These are phyloP conservation scores for Ashinkailepas kermadecensis DNA, from an alignment of 2,888 invertebrate genomes.

Conservation along the genomic window DNA sequence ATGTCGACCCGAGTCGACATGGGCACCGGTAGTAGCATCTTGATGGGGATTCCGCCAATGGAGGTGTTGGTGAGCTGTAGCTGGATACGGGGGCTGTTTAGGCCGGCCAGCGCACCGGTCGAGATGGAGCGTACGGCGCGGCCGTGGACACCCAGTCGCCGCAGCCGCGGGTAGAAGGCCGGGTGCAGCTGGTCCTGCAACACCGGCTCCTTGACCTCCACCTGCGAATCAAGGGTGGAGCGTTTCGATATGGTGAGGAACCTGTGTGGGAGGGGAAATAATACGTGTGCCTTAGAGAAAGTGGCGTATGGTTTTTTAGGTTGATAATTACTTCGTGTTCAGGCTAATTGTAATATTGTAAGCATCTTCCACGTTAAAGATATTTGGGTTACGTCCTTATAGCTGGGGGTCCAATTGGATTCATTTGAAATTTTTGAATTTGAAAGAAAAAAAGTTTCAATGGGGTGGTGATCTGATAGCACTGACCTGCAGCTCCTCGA, in stretches of 20 bases:
- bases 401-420: too few relatives aligned
- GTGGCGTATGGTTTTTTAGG: too few relatives aligned
- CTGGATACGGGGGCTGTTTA: conserved; percentile 54
- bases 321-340: too few relatives aligned
- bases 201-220: conserved; percentile 76
- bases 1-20: conserved; percentile 71
- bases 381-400: too few relatives aligned
- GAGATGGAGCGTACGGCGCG: conserved; percentile 65
- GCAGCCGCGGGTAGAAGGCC: conserved; percentile 63
- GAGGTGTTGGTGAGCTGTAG: conserved; percentile 76
- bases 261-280: too few relatives aligned
- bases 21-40: conserved; percentile 76
- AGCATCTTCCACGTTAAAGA: too few relatives aligned
- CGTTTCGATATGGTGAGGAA: too few relatives aligned
- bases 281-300: too few relatives aligned
- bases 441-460: too few relatives aligned
- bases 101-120: conserved; percentile 72
- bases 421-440: too few relatives aligned
- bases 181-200: conserved; percentile 46
- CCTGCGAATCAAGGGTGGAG: conserved; percentile 45
- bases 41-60: conserved; percentile 65
- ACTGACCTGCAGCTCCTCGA: conserved; percentile 53
- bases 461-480: too few relatives aligned
- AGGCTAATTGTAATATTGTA: too few relatives aligned
- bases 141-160: conserved; percentile 65